Evolutionary conservation across 2,113 vertebrate species (phyloP).

Genomic region (Corythaeola cristata): DNA sequence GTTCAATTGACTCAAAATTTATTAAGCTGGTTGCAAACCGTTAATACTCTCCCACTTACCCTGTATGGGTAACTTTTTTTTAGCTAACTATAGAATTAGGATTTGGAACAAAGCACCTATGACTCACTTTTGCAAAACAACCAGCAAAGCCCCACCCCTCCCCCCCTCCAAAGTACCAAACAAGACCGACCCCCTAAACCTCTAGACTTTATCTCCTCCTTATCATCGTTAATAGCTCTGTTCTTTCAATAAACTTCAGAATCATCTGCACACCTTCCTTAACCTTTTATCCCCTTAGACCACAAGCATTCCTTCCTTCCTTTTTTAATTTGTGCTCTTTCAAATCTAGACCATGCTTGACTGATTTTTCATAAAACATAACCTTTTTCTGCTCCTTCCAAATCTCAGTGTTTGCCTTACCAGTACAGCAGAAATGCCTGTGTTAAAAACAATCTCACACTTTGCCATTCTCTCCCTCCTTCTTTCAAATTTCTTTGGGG

Average conservation of each 20-base stretch:
- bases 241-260: background rate
- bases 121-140: background rate
- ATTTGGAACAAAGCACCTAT: background rate
- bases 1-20: background rate
- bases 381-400: background rate
- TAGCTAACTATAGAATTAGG: background rate
- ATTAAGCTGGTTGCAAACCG: background rate
- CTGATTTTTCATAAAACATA: slow-evolving; percentile 33
- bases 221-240: background rate
- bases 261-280: background rate
- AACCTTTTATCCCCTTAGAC: background rate
- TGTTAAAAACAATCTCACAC: background rate
- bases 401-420: background rate
- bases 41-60: background rate
- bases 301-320: background rate
- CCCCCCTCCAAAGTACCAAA: background rate
- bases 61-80: background rate
- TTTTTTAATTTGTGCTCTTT: slow-evolving; percentile 16
- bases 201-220: background rate
- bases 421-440: background rate
- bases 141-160: background rate
- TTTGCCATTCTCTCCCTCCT: background rate
- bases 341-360: background rate
- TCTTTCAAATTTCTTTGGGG: background rate
- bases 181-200: background rate